Conservation (phyloP, 92 coral and sea anemone species). For the Epizoanthus stellaris region DNA sequence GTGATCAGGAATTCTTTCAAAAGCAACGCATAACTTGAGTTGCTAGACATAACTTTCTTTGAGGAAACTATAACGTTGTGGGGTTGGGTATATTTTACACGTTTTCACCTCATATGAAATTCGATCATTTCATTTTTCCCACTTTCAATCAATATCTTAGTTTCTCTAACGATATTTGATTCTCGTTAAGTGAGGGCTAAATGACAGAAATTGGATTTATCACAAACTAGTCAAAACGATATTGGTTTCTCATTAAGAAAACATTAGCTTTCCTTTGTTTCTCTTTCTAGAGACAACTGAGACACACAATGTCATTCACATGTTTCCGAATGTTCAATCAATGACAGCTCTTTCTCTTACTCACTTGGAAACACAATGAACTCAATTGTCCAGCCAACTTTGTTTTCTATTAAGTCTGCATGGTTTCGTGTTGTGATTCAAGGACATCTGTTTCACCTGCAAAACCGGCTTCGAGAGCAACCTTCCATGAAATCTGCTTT, state of each 20-base stretch:
- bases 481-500: not conserved
- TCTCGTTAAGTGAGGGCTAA: too few relatives aligned
- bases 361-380: not conserved
- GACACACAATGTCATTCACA: not conserved
- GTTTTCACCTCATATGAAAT: not conserved
- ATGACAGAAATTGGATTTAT: too few relatives aligned
- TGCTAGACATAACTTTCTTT: constrained; percentile 22
- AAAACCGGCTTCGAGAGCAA: not conserved
- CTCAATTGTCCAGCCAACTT: constrained; percentile 4
- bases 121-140: too few relatives aligned
- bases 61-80: not conserved
- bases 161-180: not conserved
- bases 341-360: not conserved
- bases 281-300: not conserved
- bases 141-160: constrained; percentile 1
- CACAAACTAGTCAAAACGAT: not conserved
- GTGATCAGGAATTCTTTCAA: not conserved
- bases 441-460: not conserved
- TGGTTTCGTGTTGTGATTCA: constrained; percentile 3
- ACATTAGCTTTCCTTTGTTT: not conserved
- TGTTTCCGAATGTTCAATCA: constrained; percentile 5
- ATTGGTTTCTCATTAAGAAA: not conserved
- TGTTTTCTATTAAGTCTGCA: constrained; percentile 1
- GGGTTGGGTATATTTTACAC: not conserved
- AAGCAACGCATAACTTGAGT: not conserved